Conservation (phyloP, 2,797 vertebrate genomes). For the Phoebastria nigripes region DNA sequence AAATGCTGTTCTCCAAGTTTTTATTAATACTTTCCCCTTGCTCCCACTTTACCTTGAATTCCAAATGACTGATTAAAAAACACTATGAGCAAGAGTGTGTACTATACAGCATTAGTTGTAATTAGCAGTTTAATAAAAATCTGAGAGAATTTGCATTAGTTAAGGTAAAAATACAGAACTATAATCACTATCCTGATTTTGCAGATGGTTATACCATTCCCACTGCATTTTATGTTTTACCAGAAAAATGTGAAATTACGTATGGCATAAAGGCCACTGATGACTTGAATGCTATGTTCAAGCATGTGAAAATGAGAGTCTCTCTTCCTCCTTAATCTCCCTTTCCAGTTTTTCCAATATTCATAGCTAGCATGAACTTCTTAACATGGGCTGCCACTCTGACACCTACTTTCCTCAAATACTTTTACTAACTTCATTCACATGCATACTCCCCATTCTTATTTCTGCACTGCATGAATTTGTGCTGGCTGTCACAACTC, state of each 20-base stretch:
- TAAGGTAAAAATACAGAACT: not conserved
- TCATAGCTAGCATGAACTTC: not conserved
- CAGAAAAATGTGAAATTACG: not conserved
- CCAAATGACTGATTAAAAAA: not conserved
- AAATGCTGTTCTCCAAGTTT: not conserved
- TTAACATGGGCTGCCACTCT: not conserved
- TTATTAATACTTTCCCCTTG: not conserved
- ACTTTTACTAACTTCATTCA: not conserved
- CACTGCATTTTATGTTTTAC: not conserved
- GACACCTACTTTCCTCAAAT: not conserved
- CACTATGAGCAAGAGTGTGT: not conserved
- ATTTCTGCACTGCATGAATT: not conserved
- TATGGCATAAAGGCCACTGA: not conserved
- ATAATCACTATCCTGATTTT: not conserved
- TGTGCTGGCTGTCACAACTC: not conserved
- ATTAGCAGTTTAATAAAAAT: slow-evolving; percentile 8
- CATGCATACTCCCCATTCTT: not conserved
- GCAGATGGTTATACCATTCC: not conserved
- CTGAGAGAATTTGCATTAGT: not conserved
- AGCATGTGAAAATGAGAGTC: not conserved
- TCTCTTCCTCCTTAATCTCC: not conserved
- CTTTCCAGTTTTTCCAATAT: not conserved
- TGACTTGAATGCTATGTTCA: not conserved
- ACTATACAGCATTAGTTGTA: not conserved
- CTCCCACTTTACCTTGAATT: not conserved